phyloP scores from a whole-genome alignment of 64 coral and sea anemone genomes.

The Hydrozoanthus tunicans region DNA sequence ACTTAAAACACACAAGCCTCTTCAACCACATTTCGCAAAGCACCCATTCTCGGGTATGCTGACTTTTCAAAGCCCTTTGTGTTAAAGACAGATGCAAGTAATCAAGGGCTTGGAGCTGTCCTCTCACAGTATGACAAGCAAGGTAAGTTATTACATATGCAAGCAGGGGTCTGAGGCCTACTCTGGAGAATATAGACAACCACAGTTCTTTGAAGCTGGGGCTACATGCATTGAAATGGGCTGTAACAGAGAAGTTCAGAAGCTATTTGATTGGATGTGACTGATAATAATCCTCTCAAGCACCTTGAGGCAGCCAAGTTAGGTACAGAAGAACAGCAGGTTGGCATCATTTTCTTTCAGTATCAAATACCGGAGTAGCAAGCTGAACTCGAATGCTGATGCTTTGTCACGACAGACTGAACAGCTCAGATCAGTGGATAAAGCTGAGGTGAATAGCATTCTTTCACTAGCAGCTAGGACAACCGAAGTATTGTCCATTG shows the following conservation, averaged over 20 bases:
- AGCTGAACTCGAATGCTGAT: neutral
- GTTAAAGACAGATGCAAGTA: slow-evolving; percentile 12
- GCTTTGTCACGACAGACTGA: neutral
- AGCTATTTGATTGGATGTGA: neutral
- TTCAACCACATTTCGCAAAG: neutral
- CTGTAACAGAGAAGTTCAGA: neutral
- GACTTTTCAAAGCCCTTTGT: slow-evolving; percentile 1
- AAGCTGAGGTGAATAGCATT: neutral
- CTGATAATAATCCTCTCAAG: neutral
- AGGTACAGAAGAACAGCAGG: neutral
- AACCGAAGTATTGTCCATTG: neutral
- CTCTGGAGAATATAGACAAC: neutral
- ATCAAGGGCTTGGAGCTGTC: neutral
- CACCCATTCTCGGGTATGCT: neutral
- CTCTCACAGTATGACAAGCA: neutral
- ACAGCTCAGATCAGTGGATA: neutral
- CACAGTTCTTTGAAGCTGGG: neutral
- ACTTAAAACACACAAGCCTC: neutral
- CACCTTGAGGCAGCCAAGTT: neutral
- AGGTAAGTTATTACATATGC: neutral
- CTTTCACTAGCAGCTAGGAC: too few species aligned
- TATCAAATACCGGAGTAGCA: neutral
- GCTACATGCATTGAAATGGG: neutral
- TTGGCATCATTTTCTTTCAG: neutral
- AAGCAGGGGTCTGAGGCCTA: slow-evolving; percentile 1